Conservation (phyloP, 2,113 vertebrate genomes). For the Excalfactoria chinensis region DNA sequence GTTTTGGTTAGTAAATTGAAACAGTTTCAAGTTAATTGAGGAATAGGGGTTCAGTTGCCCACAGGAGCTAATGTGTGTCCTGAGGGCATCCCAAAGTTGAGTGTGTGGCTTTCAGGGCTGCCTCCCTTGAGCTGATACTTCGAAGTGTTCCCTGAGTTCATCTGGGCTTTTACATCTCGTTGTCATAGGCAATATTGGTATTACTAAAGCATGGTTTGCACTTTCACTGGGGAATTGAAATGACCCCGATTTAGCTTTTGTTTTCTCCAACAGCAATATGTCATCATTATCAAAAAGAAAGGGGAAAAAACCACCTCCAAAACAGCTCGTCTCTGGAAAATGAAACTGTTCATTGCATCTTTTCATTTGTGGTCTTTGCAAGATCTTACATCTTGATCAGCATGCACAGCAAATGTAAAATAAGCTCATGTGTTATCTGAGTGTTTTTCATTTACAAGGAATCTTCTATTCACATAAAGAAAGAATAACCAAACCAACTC, state of each 20-base stretch:
- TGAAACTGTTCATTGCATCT: background rate
- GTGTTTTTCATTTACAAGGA: background rate
- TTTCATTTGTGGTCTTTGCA: background rate
- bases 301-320: background rate
- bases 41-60: background rate
- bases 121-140: background rate
- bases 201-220: background rate
- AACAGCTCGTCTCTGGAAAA: conserved; percentile 39
- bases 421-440: background rate
- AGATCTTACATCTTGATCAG: conserved; percentile 10
- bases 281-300: conserved; percentile 2
- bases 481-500: background rate
- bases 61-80: background rate
- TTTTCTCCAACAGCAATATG: background rate
- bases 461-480: background rate
- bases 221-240: background rate
- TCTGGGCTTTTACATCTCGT: background rate
- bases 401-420: background rate
- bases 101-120: fast-evolving
- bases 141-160: background rate
- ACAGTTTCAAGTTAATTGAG: background rate
- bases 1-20: background rate
- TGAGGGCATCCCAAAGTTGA: background rate
- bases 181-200: background rate
- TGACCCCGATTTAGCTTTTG: background rate